phyloP scores from a whole-genome alignment of 2,797 vertebrate genomes.

The Zonotrichia albicollis region DNA sequence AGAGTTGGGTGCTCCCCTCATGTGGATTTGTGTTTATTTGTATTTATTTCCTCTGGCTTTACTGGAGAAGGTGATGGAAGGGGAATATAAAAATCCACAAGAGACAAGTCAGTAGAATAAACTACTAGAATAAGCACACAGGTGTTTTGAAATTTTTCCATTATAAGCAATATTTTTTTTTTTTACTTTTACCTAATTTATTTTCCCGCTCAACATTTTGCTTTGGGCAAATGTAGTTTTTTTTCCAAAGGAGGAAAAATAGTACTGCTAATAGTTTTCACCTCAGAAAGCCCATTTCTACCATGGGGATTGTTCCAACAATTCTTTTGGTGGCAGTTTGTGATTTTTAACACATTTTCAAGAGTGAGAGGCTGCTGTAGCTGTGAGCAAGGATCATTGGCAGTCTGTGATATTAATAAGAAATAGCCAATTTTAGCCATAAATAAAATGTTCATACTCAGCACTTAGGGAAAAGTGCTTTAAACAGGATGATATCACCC shows the following conservation, averaged over 20 bases:
- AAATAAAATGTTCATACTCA: neutral
- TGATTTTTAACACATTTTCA: constrained; percentile 15
- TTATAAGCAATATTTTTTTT: neutral
- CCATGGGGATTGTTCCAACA: neutral
- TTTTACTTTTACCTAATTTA: neutral
- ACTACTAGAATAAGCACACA: neutral
- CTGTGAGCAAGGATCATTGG: neutral
- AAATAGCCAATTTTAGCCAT: neutral
- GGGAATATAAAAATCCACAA: neutral
- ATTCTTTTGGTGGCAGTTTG: neutral
- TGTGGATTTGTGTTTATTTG: neutral
- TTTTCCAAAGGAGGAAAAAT: neutral
- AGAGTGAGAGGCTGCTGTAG: neutral
- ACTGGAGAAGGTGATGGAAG: neutral
- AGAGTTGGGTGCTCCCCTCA: fast-evolving
- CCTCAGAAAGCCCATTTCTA: neutral
- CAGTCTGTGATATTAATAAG: neutral
- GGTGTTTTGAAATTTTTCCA: neutral
- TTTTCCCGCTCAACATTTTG: neutral
- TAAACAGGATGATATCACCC: neutral
- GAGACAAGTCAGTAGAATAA: neutral
- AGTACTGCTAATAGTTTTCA: neutral
- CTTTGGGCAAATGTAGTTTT: neutral
- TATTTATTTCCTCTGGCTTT: neutral
- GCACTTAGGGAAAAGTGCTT: neutral